Base-by-base conservation (phyloP, 2,888 invertebrate species). In the Eremobia ochroleuca region DNA sequence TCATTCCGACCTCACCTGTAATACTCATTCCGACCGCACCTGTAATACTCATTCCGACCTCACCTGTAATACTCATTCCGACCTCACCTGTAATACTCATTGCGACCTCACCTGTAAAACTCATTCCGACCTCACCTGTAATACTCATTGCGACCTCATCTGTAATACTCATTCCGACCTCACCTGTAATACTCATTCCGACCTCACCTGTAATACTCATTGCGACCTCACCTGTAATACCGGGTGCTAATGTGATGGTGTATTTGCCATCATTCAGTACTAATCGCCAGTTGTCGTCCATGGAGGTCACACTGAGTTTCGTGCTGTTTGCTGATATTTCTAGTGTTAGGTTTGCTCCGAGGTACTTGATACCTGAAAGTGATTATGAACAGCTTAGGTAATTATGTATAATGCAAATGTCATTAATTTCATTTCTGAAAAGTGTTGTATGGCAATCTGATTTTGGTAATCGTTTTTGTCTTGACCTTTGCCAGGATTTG, bases 361-460 rank as follows among this genome's bases (percentile, higher is more conserved):
- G 88, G 73, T 96, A 97, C 78, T 97, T 96, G 73, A 97, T 93
- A 43, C 96, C 97, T 97, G 88, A 28, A 86, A 87, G 6, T 46
- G 34, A 3, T 61, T 4, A 40, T 1, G 21, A 40, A 28, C 2
- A 31, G 15, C 9, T 31, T 8, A 49, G 18, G 1, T 28, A 18
- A 49, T 4, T n/a, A 13, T 43, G n/a, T 4, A 4, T 43, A 43
- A 0, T 62, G 2, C 1, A 15, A 21, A 73, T 21, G 9, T 15
- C 1, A 2, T 49, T 18, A 28, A 13, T 9, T 58, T 25, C 28
- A 40, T 1, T 18, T 13, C 18, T 11, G 49, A 28, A 43, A 43
- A 43, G 11, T 46, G 28, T 13, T 43, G 43, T 43, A 43, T 28
- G 3, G 11, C 21, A 13, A 21, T 66, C 13, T 11, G 15, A 18